Conservation (phyloP, 2,888 invertebrate genomes). For the Allacma fusca region DNA sequence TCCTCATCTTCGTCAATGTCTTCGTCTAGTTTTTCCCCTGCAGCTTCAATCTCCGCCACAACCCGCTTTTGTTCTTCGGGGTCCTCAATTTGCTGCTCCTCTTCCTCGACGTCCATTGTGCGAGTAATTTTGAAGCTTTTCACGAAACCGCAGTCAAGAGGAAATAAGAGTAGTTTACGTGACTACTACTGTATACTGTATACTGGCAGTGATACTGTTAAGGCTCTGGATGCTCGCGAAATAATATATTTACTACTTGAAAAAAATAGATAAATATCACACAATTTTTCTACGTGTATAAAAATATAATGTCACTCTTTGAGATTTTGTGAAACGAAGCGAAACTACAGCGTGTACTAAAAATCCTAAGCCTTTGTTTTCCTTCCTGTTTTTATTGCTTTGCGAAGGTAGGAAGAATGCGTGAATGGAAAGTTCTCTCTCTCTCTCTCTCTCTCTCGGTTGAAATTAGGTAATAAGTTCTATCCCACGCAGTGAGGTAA, state of each 20-base stretch:
- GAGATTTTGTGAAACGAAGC: too few species aligned
- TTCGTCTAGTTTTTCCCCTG: constrained; percentile 48
- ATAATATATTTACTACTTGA: too few species aligned
- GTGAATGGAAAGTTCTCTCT: constrained; percentile 2
- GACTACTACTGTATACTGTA: not conserved
- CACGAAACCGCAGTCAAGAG: not conserved
- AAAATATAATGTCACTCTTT: too few species aligned
- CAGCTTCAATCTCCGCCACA: constrained; percentile 42
- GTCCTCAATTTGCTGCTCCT: constrained; percentile 34
- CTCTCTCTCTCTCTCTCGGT: too few species aligned
- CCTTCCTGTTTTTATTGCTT: constrained; percentile 8
- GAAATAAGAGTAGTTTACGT: not conserved
- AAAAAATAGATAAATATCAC: too few species aligned
- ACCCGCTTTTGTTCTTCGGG: constrained; percentile 41
- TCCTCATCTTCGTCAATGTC: constrained; percentile 52
- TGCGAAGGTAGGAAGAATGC: not conserved
- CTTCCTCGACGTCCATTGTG: constrained; percentile 38
- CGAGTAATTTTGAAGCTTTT: constrained; percentile 38
- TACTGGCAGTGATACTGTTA: not conserved
- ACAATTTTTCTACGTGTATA: too few species aligned
- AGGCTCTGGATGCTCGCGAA: too few species aligned
- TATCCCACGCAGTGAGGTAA: constrained; percentile 33
- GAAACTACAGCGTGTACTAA: too few species aligned
- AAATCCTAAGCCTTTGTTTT: not conserved
- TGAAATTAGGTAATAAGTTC: constrained; percentile 32